phyloP scores from a whole-genome alignment of 2,113 vertebrate genomes.

The Rana temporaria region DNA sequence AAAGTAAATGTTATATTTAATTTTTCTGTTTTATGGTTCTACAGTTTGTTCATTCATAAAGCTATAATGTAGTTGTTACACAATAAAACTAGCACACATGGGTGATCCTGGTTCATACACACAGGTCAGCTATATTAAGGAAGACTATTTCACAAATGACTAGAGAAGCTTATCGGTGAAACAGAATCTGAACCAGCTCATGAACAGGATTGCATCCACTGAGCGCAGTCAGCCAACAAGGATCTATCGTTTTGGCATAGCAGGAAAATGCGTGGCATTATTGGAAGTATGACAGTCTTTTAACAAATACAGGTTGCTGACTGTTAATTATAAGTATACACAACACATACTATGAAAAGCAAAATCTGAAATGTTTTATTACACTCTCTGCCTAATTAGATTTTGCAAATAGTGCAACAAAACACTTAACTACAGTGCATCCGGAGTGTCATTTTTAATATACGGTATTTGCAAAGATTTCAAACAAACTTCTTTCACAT shows the following conservation, averaged over 20 bases:
- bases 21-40: not conserved
- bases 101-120: not conserved
- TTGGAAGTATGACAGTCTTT: not conserved
- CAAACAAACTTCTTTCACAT: too few species aligned
- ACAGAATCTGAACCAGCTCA: slow-evolving; percentile 30
- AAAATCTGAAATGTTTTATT: too few species aligned
- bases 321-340: not conserved
- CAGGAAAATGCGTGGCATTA: not conserved
- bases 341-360: not conserved
- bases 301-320: not conserved
- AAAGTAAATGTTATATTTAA: too few species aligned
- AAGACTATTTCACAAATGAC: slow-evolving; percentile 17
- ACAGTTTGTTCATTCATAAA: not conserved
- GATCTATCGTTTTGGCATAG: slow-evolving; percentile 18
- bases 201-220: slow-evolving; percentile 30
- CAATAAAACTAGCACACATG: not conserved
- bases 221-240: slow-evolving; percentile 13
- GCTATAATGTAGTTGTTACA: not conserved
- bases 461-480: too few species aligned
- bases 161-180: slow-evolving; percentile 30
- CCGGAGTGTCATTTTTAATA: too few species aligned
- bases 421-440: too few species aligned
- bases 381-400: too few species aligned
- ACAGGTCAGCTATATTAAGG: slow-evolving; percentile 33
- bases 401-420: too few species aligned